Conservation (phyloP, 2,797 vertebrate genomes). For the Falco concolor region DNA sequence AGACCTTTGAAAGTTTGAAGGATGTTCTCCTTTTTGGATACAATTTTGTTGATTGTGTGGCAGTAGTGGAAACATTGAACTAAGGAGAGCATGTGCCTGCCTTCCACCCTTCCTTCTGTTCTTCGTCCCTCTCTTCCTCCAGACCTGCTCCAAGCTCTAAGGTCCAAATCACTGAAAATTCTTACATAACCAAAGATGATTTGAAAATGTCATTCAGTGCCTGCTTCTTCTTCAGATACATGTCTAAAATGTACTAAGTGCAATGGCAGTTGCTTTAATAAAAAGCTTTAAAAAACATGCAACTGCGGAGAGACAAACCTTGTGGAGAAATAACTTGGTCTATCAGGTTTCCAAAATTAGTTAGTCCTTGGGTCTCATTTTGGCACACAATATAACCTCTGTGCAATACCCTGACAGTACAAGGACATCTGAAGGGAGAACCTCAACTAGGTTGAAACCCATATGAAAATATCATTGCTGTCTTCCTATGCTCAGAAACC, state of each 20-base stretch:
- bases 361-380: background rate
- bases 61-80: background rate
- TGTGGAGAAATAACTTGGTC: rapidly evolving
- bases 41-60: background rate
- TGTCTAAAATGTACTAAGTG: background rate
- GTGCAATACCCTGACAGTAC: background rate
- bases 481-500: background rate
- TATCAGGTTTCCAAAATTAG: background rate
- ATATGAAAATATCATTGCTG: background rate
- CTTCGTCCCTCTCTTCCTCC: background rate
- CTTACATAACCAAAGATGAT: background rate
- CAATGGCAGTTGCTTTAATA: background rate
- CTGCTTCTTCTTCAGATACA: background rate
- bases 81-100: background rate
- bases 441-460: background rate
- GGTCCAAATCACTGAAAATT: background rate
- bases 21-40: background rate
- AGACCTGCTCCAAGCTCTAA: background rate
- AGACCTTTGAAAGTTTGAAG: background rate
- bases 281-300: background rate
- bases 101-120: background rate
- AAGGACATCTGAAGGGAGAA: background rate
- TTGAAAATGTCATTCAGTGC: background rate
- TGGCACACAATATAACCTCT: background rate
- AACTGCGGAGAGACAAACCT: background rate